phyloP scores from a whole-genome alignment of 2,888 invertebrate genomes.

The Ophioninae sp. region DNA sequence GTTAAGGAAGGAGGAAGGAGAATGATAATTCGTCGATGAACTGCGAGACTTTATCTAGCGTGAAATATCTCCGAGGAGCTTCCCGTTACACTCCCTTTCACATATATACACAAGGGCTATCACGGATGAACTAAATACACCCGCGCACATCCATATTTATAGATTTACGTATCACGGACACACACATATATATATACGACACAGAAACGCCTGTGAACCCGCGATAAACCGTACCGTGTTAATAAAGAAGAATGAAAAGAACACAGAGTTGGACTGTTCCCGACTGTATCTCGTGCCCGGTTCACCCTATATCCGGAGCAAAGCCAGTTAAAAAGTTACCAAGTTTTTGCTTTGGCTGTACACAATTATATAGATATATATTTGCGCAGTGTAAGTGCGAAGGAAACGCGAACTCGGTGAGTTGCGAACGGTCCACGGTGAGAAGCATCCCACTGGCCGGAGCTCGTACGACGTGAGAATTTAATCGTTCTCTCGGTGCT shows the following conservation, averaged over 20 bases:
- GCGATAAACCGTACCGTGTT: slow-evolving; percentile 54
- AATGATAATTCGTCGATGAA: slow-evolving; percentile 56
- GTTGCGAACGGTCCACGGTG: slow-evolving; percentile 54
- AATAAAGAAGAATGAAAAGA: slow-evolving; percentile 55
- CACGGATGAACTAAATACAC: background rate
- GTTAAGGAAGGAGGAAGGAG: background rate
- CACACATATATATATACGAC: background rate
- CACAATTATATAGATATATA: slow-evolving; percentile 15
- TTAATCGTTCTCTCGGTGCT: slow-evolving; percentile 64
- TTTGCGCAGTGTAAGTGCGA: background rate
- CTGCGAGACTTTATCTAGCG: slow-evolving; percentile 53
- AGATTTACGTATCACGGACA: too few species aligned
- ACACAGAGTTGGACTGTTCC: slow-evolving; percentile 32
- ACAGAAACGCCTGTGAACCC: slow-evolving; percentile 25
- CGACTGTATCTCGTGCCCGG: slow-evolving; percentile 14
- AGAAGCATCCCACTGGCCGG: slow-evolving; percentile 50
- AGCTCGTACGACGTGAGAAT: slow-evolving; percentile 58
- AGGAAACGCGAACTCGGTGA: slow-evolving; percentile 46
- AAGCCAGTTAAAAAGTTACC: slow-evolving; percentile 60
- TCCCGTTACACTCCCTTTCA: slow-evolving; percentile 8
- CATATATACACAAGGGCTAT: background rate
- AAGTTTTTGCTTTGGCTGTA: slow-evolving; percentile 43
- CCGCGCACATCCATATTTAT: background rate
- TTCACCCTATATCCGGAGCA: slow-evolving; percentile 21
- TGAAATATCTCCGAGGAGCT: slow-evolving; percentile 42